These are phyloP conservation scores for Drosophila cardini DNA, from an alignment of 1,140 invertebrate genomes.

Conservation along the genomic window DNA sequence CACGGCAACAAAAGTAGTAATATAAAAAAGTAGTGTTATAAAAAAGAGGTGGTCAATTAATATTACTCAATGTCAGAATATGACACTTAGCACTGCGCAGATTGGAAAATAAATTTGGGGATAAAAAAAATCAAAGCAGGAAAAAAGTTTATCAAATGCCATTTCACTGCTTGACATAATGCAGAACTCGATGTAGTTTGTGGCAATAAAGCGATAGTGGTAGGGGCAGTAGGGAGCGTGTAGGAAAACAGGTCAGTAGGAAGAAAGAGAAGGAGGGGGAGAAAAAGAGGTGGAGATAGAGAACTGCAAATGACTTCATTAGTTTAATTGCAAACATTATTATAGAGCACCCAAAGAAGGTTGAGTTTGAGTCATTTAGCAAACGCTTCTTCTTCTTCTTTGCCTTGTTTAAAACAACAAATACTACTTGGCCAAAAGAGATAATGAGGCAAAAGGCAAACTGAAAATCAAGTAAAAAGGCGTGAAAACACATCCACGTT, in stretches of 20 bases:
- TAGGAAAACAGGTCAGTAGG: slow-evolving; percentile 7
- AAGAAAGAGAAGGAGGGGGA: no score
- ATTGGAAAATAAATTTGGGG: slow-evolving; percentile 52
- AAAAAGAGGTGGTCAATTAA: slow-evolving; percentile 64
- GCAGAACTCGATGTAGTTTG: slow-evolving; percentile 1
- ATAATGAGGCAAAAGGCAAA: slow-evolving; percentile 70
- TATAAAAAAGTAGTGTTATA: slow-evolving; percentile 4
- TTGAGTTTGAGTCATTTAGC: slow-evolving; percentile 60
- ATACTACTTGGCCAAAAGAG: slow-evolving; percentile 57
- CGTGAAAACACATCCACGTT: slow-evolving; percentile 60
- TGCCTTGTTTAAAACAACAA: slow-evolving; percentile 45
- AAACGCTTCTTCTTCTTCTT: slow-evolving; percentile 40
- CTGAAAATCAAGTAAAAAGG: slow-evolving; percentile 35
- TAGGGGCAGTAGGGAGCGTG: neutral
- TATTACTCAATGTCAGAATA: slow-evolving; percentile 68
- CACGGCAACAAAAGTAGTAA: slow-evolving; percentile 9
- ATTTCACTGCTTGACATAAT: slow-evolving; percentile 11
- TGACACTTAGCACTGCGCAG: slow-evolving; percentile 68
- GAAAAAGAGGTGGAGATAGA: no score
- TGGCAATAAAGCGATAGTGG: neutral
- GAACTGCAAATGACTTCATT: slow-evolving; percentile 72
- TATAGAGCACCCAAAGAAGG: slow-evolving; percentile 44
- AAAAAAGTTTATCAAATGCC: slow-evolving; percentile 27
- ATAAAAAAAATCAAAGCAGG: slow-evolving; percentile 11
- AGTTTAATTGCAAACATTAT: slow-evolving; percentile 81